phyloP scores from a whole-genome alignment of 1,140 invertebrate species.

The Drosophila bocqueti region DNA sequence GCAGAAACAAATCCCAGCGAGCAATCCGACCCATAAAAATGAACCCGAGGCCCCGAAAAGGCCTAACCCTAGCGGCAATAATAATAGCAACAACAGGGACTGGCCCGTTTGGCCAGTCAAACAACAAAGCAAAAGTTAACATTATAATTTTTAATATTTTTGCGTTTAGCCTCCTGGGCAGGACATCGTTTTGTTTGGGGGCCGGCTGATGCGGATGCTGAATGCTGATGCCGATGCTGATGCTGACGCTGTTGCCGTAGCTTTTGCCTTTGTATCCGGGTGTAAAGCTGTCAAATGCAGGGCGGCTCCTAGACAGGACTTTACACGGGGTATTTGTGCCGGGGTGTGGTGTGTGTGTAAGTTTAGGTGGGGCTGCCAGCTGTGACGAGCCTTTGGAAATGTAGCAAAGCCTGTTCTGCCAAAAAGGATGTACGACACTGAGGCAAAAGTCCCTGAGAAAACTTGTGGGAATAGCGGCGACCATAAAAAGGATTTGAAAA shows the following conservation, averaged over 20 bases:
- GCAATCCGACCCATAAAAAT: constrained; percentile 55
- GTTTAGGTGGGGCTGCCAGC: constrained; percentile 58
- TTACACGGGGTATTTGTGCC: constrained; percentile 51
- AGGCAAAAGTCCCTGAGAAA: not conserved
- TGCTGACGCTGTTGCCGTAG: constrained; percentile 6
- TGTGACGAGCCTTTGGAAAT: constrained; percentile 77
- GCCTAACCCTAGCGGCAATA: constrained; percentile 68
- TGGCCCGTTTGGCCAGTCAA: constrained; percentile 43
- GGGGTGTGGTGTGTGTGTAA: constrained; percentile 25
- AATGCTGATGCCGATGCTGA: constrained; percentile 9
- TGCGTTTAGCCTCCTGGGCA: constrained; percentile 65
- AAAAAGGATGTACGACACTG: constrained; percentile 41
- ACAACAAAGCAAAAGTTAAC: constrained; percentile 82
- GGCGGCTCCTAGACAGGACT: constrained; percentile 60
- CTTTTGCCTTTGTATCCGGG: constrained; percentile 54
- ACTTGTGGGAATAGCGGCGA: no score
- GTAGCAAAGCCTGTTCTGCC: constrained; percentile 57
- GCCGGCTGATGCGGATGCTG: constrained; percentile 1
- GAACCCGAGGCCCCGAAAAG: constrained; percentile 46
- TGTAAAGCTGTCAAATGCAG: constrained; percentile 82
- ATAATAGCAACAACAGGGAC: constrained; percentile 21
- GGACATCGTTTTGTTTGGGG: constrained; percentile 22
- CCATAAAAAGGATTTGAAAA: not conserved
- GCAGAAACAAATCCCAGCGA: constrained; percentile 70
- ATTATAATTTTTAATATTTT: constrained; percentile 84